phyloP scores from a whole-genome alignment of 2,888 invertebrate species.

The Himalopsyche japonica region DNA sequence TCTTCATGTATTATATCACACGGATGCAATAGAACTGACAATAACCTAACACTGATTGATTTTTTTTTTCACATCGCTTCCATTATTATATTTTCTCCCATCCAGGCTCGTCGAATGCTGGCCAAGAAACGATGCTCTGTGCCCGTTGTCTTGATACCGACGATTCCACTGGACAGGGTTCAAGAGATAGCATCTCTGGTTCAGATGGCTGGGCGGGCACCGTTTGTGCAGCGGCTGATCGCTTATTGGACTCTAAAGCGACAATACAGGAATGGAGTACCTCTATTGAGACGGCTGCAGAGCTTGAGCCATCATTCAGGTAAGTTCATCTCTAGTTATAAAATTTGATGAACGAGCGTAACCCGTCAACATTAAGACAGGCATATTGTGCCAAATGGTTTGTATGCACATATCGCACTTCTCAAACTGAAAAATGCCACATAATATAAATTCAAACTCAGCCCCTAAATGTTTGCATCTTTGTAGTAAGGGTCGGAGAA shows the following conservation, averaged over 20 bases:
- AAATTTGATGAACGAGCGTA: too few relatives aligned
- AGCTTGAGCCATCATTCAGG: conserved; percentile 47
- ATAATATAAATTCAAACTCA: too few relatives aligned
- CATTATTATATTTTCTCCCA: neutral
- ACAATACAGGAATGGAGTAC: conserved; percentile 93
- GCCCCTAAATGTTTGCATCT: too few relatives aligned
- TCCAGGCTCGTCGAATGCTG: conserved; percentile 75
- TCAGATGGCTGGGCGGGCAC: conserved; percentile 66
- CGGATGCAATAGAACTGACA: too few relatives aligned
- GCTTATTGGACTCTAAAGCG: conserved; percentile 98
- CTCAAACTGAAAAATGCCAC: too few relatives aligned
- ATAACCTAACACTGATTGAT: too few relatives aligned
- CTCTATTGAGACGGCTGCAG: conserved; percentile 83
- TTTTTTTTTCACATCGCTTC: too few relatives aligned
- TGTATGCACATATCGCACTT: too few relatives aligned
- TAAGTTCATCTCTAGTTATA: neutral
- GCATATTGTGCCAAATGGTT: too few relatives aligned
- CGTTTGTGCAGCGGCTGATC: conserved; percentile 85
- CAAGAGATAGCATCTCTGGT: conserved; percentile 85
- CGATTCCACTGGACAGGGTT: conserved; percentile 85
- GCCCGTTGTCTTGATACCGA: conserved; percentile 91
- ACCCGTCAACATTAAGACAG: too few relatives aligned
- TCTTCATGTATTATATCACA: too few relatives aligned
- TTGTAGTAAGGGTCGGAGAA: too few relatives aligned
- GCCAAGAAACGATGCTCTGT: conserved; percentile 88